Conservation (phyloP, 2,888 invertebrate genomes). For the Tortrix viridana region DNA sequence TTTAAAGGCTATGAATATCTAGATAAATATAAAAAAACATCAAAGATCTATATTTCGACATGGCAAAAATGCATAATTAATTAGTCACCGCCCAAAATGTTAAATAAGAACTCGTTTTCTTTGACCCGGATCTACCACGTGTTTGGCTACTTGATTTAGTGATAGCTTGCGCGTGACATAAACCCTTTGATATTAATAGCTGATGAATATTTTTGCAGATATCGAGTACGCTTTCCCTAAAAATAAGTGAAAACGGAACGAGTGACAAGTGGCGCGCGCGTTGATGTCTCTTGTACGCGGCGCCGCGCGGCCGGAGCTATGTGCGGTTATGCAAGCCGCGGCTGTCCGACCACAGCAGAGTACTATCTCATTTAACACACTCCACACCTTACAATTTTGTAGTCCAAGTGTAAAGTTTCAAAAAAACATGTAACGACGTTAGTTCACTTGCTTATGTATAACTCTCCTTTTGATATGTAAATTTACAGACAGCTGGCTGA, state of each 20-base stretch:
- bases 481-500: too few relatives aligned
- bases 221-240: constrained; percentile 33
- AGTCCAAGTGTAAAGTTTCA: background rate
- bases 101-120: constrained; percentile 65
- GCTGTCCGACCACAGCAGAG: background rate
- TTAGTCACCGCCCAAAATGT: constrained; percentile 52
- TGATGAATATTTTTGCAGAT: constrained; percentile 31
- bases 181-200: constrained; percentile 42
- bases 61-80: constrained; percentile 34
- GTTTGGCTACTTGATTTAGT: constrained; percentile 43
- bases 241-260: constrained; percentile 10
- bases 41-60: constrained; percentile 33
- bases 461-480: background rate
- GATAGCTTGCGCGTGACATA: constrained; percentile 39
- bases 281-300: constrained; percentile 70
- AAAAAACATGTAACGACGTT: background rate
- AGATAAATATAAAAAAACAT: constrained; percentile 36
- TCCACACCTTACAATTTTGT: background rate
- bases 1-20: constrained; percentile 20
- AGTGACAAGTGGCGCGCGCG: constrained; percentile 51
- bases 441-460: background rate
- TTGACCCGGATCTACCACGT: constrained; percentile 75
- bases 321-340: constrained; percentile 10
- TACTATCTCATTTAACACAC: background rate
- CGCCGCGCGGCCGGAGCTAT: background rate